Evolutionary conservation across 2,113 vertebrate genomes (phyloP).

Genomic region (Microcebus lehilahytsara): DNA sequence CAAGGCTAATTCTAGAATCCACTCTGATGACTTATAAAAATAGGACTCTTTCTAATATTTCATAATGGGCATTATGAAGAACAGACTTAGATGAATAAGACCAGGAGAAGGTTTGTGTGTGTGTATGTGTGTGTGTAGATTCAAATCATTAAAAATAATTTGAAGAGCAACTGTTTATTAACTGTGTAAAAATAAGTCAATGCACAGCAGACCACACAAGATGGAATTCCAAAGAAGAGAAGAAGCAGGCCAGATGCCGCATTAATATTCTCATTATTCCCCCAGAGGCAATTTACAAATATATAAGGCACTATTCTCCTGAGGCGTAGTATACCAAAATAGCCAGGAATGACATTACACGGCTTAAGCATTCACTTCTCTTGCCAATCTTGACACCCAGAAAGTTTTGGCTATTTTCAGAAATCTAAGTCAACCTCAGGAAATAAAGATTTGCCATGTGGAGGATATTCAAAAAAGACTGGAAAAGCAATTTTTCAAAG

Average conservation of each 20-base stretch:
- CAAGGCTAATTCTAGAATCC: neutral
- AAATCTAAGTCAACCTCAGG: conserved; percentile 51
- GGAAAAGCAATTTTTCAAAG: conserved; percentile 38
- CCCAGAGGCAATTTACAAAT: conserved; percentile 58
- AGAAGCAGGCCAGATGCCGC: conserved; percentile 50
- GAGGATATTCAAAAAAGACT: neutral
- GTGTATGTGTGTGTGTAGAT: neutral
- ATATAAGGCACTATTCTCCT: conserved; percentile 53
- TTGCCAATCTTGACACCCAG: neutral
- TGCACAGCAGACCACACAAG: conserved; percentile 53
- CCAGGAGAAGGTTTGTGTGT: neutral
- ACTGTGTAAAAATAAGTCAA: conserved; percentile 56
- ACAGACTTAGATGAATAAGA: neutral
- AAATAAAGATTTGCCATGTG: conserved; percentile 34
- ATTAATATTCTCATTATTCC: conserved; percentile 57
- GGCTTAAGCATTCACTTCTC: neutral
- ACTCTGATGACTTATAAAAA: neutral
- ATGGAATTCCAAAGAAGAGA: conserved; percentile 51
- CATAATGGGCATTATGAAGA: neutral
- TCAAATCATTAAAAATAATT: conserved; percentile 14
- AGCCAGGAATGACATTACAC: conserved; percentile 48
- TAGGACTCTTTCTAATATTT: neutral
- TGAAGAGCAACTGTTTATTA: conserved; percentile 50
- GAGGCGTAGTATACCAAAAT: conserved; percentile 42
- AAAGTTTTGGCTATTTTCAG: conserved; percentile 40